phyloP scores from a whole-genome alignment of 30 jellyfish, hydroid and myxozoan genomes.

The Clytia hemisphaerica region DNA sequence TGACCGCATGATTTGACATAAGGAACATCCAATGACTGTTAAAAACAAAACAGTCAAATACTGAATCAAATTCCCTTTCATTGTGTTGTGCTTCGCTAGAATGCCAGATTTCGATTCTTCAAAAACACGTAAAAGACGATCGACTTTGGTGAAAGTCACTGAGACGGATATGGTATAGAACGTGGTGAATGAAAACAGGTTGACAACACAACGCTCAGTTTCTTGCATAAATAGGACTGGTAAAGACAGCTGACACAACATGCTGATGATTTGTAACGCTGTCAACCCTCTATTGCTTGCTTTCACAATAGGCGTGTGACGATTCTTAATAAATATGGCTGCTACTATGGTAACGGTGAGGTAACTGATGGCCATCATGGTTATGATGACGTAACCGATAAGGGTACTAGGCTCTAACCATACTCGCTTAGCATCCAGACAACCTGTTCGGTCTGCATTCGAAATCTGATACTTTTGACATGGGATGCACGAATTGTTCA shows the following conservation, averaged over 20 bases:
- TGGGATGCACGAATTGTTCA: constrained; percentile 11
- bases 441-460: constrained; percentile 50
- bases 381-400: constrained; percentile 40
- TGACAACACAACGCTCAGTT: not conserved
- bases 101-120: constrained; percentile 55
- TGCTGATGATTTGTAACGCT: constrained; percentile 66
- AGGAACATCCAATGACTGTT: constrained; percentile 33
- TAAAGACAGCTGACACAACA: constrained; percentile 39
- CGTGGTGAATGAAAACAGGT: constrained; percentile 37
- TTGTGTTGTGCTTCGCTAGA: constrained; percentile 49
- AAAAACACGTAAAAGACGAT: constrained; percentile 59
- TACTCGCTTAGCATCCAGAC: constrained; percentile 51
- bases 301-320: constrained; percentile 87
- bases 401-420: constrained; percentile 8
- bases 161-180: constrained; percentile 43
- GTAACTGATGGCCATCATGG: constrained; percentile 24
- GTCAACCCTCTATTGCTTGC: constrained; percentile 82
- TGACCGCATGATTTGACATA: constrained; percentile 33
- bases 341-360: constrained; percentile 7
- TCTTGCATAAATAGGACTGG: constrained; percentile 44
- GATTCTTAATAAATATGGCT: constrained; percentile 16
- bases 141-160: constrained; percentile 43
- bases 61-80: constrained; percentile 56
- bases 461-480: constrained; percentile 50
- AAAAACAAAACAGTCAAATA: constrained; percentile 48